These are phyloP conservation scores for Champsocephalus esox DNA, from an alignment of 2,797 vertebrate species.

Conservation along the genomic window DNA sequence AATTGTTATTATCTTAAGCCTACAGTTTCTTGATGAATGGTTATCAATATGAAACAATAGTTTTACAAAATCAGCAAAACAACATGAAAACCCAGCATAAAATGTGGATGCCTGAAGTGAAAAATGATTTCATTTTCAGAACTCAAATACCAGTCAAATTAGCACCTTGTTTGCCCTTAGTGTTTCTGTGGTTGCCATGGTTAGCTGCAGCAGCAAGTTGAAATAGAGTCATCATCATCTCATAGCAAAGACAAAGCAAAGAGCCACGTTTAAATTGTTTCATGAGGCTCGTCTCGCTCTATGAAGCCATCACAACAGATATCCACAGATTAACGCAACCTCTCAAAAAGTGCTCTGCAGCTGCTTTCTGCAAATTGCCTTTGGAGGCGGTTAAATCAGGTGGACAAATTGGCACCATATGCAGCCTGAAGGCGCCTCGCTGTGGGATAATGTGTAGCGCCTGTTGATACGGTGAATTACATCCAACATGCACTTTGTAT, in stretches of 20 bases:
- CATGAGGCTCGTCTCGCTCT: slow-evolving; percentile 25
- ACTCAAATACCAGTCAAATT: too few species aligned
- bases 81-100: too few species aligned
- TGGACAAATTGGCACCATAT: slow-evolving; percentile 45
- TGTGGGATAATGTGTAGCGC: slow-evolving; percentile 12
- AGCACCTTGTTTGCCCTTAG: too few species aligned
- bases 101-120: too few species aligned
- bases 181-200: too few species aligned
- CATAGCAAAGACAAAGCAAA: too few species aligned
- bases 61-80: neutral
- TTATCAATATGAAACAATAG: neutral
- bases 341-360: slow-evolving; percentile 33
- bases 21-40: neutral
- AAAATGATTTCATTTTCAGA: too few species aligned
- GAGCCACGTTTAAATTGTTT: slow-evolving; percentile 10
- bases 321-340: slow-evolving; percentile 31
- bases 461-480: slow-evolving; percentile 24
- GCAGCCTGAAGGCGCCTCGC: slow-evolving; percentile 17
- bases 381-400: slow-evolving; percentile 38
- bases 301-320: slow-evolving; percentile 34
- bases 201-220: too few species aligned
- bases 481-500: slow-evolving; percentile 40
- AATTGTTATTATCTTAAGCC: neutral
- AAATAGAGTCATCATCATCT: too few species aligned
- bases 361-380: slow-evolving; percentile 41